These are phyloP conservation scores for Galeruca laticollis DNA, from an alignment of 2,888 invertebrate species.

Conservation along the genomic window DNA sequence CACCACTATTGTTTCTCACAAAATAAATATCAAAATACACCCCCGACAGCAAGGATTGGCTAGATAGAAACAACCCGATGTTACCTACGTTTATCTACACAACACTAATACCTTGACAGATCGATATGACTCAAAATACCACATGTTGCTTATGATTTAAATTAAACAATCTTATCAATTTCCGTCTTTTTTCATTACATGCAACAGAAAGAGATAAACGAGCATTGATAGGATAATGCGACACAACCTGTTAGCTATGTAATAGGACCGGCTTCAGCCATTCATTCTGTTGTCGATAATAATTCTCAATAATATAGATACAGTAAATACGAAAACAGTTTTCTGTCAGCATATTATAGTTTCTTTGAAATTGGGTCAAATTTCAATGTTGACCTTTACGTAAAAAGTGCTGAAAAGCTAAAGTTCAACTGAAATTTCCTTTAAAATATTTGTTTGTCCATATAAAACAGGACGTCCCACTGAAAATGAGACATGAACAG, in stretches of 20 bases:
- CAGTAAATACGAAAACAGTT: too few relatives aligned
- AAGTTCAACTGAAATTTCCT: too few relatives aligned
- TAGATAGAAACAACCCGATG: conserved; percentile 38
- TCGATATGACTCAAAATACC: conserved; percentile 56
- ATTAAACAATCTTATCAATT: conserved; percentile 40
- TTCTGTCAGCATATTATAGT: too few relatives aligned
- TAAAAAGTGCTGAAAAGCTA: too few relatives aligned
- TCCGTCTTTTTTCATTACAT: conserved; percentile 34
- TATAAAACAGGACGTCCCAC: too few relatives aligned
- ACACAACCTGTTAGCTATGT: conserved; percentile 43
- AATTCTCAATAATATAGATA: not conserved
- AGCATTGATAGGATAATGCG: conserved; percentile 39
- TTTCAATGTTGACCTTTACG: too few relatives aligned
- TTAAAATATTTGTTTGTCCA: too few relatives aligned
- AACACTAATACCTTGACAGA: conserved; percentile 51
- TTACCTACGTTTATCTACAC: conserved; percentile 37
- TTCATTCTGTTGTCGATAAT: not conserved
- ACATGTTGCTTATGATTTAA: conserved; percentile 59
- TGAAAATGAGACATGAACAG: too few relatives aligned
- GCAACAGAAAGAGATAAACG: conserved; percentile 25
- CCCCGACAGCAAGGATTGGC: conserved; percentile 35
- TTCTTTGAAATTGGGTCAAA: too few relatives aligned
- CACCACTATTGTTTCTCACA: conserved; percentile 40
- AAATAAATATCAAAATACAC: conserved; percentile 40
- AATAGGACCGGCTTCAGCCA: conserved; percentile 8